Conservation (phyloP, 2,888 invertebrate species). For the Amphimallon solstitiale region DNA sequence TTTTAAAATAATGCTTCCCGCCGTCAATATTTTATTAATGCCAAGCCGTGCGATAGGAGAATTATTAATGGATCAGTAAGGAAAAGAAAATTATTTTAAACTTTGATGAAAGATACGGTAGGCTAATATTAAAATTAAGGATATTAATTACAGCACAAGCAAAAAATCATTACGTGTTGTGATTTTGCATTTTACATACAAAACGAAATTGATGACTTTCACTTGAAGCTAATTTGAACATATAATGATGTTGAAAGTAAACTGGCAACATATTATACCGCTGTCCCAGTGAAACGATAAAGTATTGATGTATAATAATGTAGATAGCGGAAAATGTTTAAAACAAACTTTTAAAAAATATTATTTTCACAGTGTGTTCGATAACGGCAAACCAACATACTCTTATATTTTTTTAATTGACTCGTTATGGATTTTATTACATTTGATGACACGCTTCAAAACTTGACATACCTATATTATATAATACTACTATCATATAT, state of each 20-base stretch:
- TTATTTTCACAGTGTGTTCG: no score
- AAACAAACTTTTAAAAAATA: no score
- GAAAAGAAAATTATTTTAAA: constrained; percentile 27
- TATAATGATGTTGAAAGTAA: background rate
- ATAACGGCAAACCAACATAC: no score
- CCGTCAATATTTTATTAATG: constrained; percentile 26
- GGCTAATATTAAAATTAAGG: background rate
- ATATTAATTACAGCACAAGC: constrained; percentile 6
- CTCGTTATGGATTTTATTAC: no score
- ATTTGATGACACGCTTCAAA: no score
- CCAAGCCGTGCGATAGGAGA: background rate
- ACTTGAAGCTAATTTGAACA: background rate
- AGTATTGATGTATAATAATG: no score
- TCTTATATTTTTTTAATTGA: no score
- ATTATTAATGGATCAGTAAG: constrained; percentile 21
- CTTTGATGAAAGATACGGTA: constrained; percentile 11
- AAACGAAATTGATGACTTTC: constrained; percentile 7
- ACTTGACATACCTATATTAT: no score
- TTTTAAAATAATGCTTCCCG: constrained; percentile 24
- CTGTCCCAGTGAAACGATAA: no score
- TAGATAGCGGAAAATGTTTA: no score
- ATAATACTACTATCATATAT: no score
- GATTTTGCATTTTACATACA: constrained; percentile 3
- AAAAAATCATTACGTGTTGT: background rate
- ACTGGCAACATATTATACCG: no score